Percentiles rank a stretch among this genome's conserved stretches.
Evolutionary conservation across 2,113 vertebrate genomes (phyloP).

Genomic region (Astur gentilis): DNA sequence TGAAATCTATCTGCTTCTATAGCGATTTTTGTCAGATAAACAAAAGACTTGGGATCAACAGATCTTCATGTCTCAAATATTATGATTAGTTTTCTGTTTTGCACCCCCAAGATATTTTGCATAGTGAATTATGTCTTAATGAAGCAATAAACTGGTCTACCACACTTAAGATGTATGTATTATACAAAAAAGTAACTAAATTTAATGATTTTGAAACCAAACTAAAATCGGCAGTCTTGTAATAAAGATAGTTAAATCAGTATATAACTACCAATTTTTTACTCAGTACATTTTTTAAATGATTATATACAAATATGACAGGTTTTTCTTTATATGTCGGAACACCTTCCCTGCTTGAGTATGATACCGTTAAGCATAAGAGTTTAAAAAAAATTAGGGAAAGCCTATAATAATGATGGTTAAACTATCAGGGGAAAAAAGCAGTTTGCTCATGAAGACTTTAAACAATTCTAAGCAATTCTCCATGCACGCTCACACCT

Average conservation of each 20-base stretch:
- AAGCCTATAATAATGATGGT: background rate
- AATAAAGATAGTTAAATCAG: background rate
- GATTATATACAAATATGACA: accelerated
- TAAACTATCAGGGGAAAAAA: background rate
- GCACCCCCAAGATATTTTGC: background rate
- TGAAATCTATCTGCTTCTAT: background rate
- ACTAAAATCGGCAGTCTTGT: background rate
- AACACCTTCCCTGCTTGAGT: background rate
- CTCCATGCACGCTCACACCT: background rate
- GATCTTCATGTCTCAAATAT: background rate
- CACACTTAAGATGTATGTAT: background rate
- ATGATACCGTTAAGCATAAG: background rate
- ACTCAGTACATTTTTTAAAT: background rate
- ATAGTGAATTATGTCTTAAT: background rate
- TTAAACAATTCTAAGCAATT: background rate
- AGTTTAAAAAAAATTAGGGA: background rate
- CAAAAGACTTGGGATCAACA: background rate
- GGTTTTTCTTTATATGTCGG: background rate
- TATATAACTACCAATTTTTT: background rate
- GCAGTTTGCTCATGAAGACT: background rate
- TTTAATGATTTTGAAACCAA: background rate
- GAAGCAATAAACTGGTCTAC: background rate
- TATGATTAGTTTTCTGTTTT: background rate
- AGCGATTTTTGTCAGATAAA: background rate
- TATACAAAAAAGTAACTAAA: background rate